Evolutionary conservation across 2,113 vertebrate species (phyloP), one percentile per base, ranked within the genome.

Genomic region (Meriones unguiculatus): DNA sequence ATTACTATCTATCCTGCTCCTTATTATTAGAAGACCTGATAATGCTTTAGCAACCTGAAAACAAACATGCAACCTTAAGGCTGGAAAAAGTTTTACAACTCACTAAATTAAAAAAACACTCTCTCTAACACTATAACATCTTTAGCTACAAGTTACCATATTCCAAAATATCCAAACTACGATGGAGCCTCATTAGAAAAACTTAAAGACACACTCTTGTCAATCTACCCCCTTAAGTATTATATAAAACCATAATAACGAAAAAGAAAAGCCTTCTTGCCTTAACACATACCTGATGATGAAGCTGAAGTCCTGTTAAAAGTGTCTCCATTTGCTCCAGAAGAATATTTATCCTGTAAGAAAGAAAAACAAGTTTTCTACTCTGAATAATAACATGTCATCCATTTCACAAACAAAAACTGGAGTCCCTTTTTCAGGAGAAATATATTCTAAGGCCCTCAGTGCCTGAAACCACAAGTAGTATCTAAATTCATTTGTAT

Each of bases 201-300:
- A 24, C 64, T 90, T 46, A 17, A 28, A 89, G 64, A 72, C 1
- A 89, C 3, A 28, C 35, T 76, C 46, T 64, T 78, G 20, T 69
- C 24, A 84, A 12, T 76, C 46, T 15, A n/a, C 5, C 46, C 14
- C 67, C 80, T 89, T 32, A 67, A 64, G 35, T 69, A 52, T 0
- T 13, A 87, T 9, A 70, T 87, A 54, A 80, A 64, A 15, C 30
- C 70, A 14, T 92, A 76, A 14, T 92, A 76, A 70, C 13, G 54
- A 50, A 65, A 73, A 5, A 2, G 59, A 78, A 73, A 41, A 12
- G 70, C 35, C 35, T 77, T 92, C n/a, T 90, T 32, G 28, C 9
- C 3, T 65, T 93, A 70, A 91, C 77, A 97, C 98, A 78, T 98
- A 99, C 98, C 98, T 14, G 96, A 50, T 12, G 96, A 46, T 20